Conservation (phyloP, 2,113 vertebrate genomes). For the Myrmecobius fasciatus region DNA sequence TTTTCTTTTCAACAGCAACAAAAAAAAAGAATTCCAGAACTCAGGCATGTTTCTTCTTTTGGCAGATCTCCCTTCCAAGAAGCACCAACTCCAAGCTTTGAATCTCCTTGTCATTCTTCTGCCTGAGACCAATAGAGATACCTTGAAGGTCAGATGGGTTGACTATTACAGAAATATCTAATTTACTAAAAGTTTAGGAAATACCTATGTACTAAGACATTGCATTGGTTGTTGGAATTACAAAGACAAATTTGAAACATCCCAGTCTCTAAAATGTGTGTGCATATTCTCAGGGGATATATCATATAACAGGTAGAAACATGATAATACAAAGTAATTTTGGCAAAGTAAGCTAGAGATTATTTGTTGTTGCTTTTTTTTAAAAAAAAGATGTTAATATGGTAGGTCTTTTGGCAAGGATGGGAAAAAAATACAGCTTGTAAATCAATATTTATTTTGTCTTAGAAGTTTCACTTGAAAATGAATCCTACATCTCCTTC, state of each 20-base stretch:
- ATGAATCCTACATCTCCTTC: neutral
- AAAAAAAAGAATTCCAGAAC: constrained; percentile 25
- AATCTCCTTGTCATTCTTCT: constrained; percentile 96
- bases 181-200: neutral
- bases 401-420: neutral
- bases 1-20: constrained; percentile 30
- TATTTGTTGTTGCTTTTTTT: neutral
- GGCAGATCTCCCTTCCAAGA: constrained; percentile 92
- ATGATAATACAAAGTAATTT: constrained; percentile 25
- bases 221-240: neutral
- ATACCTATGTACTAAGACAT: neutral
- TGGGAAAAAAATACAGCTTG: neutral
- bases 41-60: constrained; percentile 71
- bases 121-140: constrained; percentile 92
- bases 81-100: constrained; percentile 94
- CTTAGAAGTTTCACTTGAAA: constrained; percentile 25
- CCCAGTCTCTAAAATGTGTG: neutral
- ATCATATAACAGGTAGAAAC: neutral
- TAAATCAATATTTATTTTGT: neutral
- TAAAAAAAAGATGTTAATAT: neutral
- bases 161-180: constrained; percentile 26
- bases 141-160: constrained; percentile 90
- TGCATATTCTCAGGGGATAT: neutral
- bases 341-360: constrained; percentile 9
- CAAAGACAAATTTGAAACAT: neutral